Percentiles rank a stretch among this genome's conserved stretches.
Evolutionary conservation across 2,888 invertebrate genomes (phyloP).

Genomic region (Meghimatium bilineatum): DNA sequence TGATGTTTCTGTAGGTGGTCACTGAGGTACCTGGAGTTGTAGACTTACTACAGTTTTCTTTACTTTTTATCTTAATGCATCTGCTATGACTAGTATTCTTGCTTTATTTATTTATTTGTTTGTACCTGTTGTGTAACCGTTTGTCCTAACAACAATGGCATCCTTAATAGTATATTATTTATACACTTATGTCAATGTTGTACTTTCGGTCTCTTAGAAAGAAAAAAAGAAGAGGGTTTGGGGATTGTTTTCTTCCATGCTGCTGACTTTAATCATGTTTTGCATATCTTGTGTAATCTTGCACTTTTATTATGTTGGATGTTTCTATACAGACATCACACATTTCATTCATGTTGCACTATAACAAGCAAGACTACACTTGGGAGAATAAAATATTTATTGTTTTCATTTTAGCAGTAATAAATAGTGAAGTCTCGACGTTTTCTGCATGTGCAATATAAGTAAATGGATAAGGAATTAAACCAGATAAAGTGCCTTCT

Average conservation of each 20-base stretch:
- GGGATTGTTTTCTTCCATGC: background rate
- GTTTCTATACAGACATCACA: background rate
- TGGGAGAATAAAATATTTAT: background rate
- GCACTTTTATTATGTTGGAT: background rate
- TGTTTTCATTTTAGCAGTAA: background rate
- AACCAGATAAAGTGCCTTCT: too few relatives aligned
- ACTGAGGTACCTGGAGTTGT: conserved; percentile 44
- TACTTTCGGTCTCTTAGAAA: background rate
- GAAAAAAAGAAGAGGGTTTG: background rate
- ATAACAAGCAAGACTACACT: background rate
- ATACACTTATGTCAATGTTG: background rate
- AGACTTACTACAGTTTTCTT: conserved; percentile 34
- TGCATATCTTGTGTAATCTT: background rate
- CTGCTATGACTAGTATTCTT: conserved; percentile 41
- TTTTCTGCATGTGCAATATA: too few relatives aligned
- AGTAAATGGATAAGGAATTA: too few relatives aligned
- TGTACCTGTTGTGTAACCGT: conserved; percentile 33
- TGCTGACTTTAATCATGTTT: background rate
- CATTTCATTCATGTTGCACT: background rate
- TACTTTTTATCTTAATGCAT: conserved; percentile 36
- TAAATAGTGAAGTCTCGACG: background rate
- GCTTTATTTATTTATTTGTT: conserved; percentile 39
- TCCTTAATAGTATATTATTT: conserved; percentile 22
- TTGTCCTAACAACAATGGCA: conserved; percentile 43
- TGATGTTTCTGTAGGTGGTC: conserved; percentile 45